Evolutionary conservation across 1,140 invertebrate genomes (phyloP), one percentile per base, ranked within the genome.

Genomic region (Chymomyza costata): DNA sequence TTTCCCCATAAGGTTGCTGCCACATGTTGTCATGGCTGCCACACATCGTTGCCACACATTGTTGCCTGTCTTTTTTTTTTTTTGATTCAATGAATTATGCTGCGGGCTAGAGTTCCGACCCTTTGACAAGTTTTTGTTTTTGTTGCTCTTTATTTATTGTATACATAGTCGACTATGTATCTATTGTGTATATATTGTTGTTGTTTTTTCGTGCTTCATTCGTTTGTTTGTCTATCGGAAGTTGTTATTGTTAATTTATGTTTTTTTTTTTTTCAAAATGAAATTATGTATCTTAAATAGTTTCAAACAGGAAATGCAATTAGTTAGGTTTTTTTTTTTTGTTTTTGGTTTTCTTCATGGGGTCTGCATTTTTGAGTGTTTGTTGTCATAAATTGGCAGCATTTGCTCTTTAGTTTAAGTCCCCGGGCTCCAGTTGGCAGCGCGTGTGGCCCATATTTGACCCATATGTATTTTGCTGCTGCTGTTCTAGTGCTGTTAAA

Each of bases 161-260:
- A n/a, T n/a, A n/a, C n/a, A n/a, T n/a, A n/a, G n/a, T n/a, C n/a
- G n/a, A n/a, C n/a, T n/a, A n/a, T n/a, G n/a, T n/a, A n/a, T 3
- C 8, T 25, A 25, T 25, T 25, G 3, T 25, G 17, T 40, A n/a
- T n/a, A n/a, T 43, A 21, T 48, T 60, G 7, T 39, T 60, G 21
- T 44, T 45, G 17, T n/a, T 45, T 51, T 7, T 56, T 56, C 52
- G 53, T 61, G 58, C 58, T 50, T 57, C 53, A 61, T 61, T 61
- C 46, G 58, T 45, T 61, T 13, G 21, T 55, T 59, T 55, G 48
- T 56, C 45, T 50, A 61, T 61, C 58, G 58, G 58, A 61, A 61
- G 58, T 61, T 61, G 53, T 61, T 61, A 5, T 50, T 61, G 58
- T 61, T 61, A 61, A 61, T 61, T 61, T 61, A 61, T 61, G 58